Evolutionary conservation across 2,888 invertebrate species (phyloP).

Genomic region (Didymodactylos carnosus): DNA sequence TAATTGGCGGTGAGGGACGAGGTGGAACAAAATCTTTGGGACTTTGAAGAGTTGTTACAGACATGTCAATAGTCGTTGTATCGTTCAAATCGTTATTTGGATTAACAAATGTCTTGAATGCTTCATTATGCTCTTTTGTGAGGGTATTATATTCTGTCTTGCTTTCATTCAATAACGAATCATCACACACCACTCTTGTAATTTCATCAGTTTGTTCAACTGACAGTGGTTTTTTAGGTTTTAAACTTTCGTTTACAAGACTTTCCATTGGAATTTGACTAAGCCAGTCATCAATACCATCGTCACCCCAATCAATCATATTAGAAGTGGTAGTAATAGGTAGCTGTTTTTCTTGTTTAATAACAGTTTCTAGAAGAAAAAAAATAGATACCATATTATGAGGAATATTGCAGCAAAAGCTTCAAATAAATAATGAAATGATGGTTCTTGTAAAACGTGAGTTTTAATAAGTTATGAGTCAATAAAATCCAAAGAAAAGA

Average conservation of each 20-base stretch:
- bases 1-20: neutral
- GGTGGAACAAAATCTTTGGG: neutral
- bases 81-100: neutral
- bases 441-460: too few relatives aligned
- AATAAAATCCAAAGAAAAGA: too few relatives aligned
- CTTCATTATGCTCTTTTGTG: too few relatives aligned
- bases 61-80: too few relatives aligned
- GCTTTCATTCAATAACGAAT: neutral
- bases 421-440: too few relatives aligned
- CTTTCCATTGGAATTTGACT: neutral
- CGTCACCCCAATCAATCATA: neutral
- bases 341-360: too few relatives aligned
- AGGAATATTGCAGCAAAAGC: neutral
- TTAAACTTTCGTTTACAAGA: too few relatives aligned
- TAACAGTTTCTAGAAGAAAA: neutral
- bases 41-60: neutral
- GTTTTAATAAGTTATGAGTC: too few relatives aligned
- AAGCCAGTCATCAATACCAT: neutral
- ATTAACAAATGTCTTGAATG: too few relatives aligned
- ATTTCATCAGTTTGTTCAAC: neutral
- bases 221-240: too few relatives aligned
- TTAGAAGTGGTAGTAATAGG: too few relatives aligned
- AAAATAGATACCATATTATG: neutral
- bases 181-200: neutral
- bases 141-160: too few relatives aligned